These are phyloP conservation scores for Rotaria macrura DNA, from an alignment of 2,888 invertebrate genomes.

Conservation along the genomic window DNA sequence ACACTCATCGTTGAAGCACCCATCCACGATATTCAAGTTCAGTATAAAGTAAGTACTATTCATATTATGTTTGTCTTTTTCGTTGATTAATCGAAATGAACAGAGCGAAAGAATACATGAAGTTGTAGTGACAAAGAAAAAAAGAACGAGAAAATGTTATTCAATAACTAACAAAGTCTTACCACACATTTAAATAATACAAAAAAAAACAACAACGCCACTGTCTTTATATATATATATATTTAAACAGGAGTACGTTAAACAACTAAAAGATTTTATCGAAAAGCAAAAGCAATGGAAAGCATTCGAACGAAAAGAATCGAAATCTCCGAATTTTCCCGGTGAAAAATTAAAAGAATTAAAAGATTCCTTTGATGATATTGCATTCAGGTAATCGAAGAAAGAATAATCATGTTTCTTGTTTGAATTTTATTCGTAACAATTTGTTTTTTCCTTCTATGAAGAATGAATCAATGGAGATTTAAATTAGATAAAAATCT, in stretches of 20 bases:
- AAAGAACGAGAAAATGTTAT: neutral
- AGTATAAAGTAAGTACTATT: neutral
- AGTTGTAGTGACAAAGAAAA: neutral
- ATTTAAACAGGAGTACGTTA: neutral
- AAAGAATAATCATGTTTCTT: too few relatives aligned
- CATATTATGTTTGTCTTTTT: neutral
- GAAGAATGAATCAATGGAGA: conserved; percentile 58
- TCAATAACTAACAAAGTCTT: neutral
- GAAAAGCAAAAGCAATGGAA: conserved; percentile 14
- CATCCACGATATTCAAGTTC: neutral
- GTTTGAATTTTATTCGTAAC: too few relatives aligned
- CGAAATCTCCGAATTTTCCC: neutral
- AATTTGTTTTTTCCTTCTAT: neutral
- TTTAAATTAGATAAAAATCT: conserved; percentile 74
- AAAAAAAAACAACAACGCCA: neutral
- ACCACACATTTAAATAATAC: neutral
- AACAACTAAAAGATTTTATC: neutral
- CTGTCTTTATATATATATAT: neutral
- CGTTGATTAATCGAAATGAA: neutral
- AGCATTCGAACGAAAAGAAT: conserved; percentile 15
- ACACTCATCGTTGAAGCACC: neutral
- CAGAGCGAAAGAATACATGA: neutral
- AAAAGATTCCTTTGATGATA: neutral
- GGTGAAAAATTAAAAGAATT: conserved; percentile 14
- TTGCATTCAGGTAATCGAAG: neutral